phyloP scores from a whole-genome alignment of 2,797 vertebrate genomes.

The Melanotaenia trifasciata region DNA sequence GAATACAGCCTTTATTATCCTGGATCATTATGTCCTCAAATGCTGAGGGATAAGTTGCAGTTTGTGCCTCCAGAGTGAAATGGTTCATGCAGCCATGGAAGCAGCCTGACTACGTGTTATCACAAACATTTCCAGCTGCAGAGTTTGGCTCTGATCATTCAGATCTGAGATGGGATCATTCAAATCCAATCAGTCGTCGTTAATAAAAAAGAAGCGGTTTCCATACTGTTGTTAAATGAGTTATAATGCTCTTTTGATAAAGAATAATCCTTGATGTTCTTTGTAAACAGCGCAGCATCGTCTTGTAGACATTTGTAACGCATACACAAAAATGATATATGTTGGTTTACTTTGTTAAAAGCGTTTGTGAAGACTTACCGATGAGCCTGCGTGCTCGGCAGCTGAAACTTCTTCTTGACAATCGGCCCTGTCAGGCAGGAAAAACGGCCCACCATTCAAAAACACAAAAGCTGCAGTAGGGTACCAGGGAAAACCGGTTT shows the following conservation, averaged over 20 bases:
- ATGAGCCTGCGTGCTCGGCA: not conserved
- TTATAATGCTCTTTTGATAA: slow-evolving; percentile 1
- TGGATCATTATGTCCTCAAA: slow-evolving; percentile 35
- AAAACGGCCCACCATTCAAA: slow-evolving; percentile 49
- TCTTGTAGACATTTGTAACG: not conserved
- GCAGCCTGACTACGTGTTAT: slow-evolving; percentile 37
- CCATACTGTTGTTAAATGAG: not conserved
- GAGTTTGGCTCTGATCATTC: slow-evolving; percentile 30
- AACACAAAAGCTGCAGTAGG: slow-evolving; percentile 36
- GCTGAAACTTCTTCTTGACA: slow-evolving; percentile 37
- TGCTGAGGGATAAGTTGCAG: slow-evolving; percentile 33
- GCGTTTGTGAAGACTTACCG: slow-evolving; percentile 56
- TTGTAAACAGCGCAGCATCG: not conserved
- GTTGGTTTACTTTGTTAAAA: not conserved
- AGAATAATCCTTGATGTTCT: not conserved
- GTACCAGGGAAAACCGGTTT: slow-evolving; percentile 63
- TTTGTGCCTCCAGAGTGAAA: slow-evolving; percentile 29
- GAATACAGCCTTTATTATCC: slow-evolving; percentile 36
- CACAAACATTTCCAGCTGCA: slow-evolving; percentile 46
- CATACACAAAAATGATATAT: not conserved
- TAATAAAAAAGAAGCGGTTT: slow-evolving; percentile 17
- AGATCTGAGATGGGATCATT: slow-evolving; percentile 16
- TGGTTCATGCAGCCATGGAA: slow-evolving; percentile 8
- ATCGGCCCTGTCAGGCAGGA: slow-evolving; percentile 55
- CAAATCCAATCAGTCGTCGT: slow-evolving; percentile 9